Conservation (phyloP, 2,797 vertebrate genomes). For the Pipistrellus kuhlii region DNA sequence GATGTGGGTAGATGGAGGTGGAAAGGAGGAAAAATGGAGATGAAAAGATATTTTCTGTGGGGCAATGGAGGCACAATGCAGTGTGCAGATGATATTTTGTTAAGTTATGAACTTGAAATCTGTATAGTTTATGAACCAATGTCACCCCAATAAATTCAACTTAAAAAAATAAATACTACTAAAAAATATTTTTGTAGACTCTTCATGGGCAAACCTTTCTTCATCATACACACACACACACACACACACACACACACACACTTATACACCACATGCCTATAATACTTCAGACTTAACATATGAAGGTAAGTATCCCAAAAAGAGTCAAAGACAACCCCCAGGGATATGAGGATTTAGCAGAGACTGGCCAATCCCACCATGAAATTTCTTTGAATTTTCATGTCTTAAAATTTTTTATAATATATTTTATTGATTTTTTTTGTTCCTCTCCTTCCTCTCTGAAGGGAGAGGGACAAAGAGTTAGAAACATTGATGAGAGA, state of each 20-base stretch:
- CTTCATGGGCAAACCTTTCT: not conserved
- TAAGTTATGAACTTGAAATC: not conserved
- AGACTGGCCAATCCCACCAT: not conserved
- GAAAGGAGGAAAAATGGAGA: not conserved
- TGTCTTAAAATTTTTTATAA: not conserved
- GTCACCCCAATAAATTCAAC: not conserved
- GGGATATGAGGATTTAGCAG: not conserved
- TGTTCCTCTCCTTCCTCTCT: too few species aligned
- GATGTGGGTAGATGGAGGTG: not conserved
- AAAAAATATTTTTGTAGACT: not conserved
- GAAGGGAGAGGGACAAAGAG: too few species aligned
- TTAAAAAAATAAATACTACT: not conserved
- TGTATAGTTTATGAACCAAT: not conserved
- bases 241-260: not conserved
- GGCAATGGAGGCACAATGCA: not conserved
- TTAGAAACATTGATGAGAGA: too few species aligned
- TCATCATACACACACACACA: not conserved
- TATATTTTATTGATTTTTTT: not conserved
- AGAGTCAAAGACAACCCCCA: not conserved
- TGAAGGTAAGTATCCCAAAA: not conserved
- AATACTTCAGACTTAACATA: not conserved
- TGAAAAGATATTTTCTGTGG: not conserved
- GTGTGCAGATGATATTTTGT: not conserved
- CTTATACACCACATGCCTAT: not conserved
- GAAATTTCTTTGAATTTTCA: slow-evolving; percentile 29